Conservation (phyloP, 2,797 vertebrate genomes). For the Oreochromis mossambicus region DNA sequence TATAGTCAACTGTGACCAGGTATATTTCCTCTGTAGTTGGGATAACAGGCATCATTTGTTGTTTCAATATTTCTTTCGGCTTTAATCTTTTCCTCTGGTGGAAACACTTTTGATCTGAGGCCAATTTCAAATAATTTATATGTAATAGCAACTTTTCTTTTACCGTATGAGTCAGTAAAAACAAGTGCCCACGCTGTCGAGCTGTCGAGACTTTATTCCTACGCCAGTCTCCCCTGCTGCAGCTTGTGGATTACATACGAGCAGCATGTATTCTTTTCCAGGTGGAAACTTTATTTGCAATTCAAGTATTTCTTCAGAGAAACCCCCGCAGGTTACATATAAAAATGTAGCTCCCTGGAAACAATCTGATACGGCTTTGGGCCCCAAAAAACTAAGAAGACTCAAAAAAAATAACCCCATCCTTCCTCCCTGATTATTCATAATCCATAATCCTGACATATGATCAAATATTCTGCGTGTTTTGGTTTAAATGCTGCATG, state of each 20-base stretch:
- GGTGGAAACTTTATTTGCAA: neutral
- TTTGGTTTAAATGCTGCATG: neutral
- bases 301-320: neutral
- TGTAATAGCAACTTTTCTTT: neutral
- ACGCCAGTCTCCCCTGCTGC: neutral
- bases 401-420: neutral
- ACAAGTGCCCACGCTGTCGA: neutral
- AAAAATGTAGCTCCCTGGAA: neutral
- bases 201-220: neutral
- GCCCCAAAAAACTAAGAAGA: neutral
- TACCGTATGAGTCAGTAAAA: slow-evolving; percentile 22
- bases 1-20: neutral
- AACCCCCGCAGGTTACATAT: neutral
- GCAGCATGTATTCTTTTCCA: neutral
- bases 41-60: neutral
- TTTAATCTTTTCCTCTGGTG: slow-evolving; percentile 9
- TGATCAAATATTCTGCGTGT: neutral
- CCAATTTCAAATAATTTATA: neutral
- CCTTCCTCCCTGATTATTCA: neutral
- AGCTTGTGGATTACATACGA: neutral
- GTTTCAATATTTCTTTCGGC: neutral
- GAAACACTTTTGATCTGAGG: neutral
- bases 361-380: neutral
- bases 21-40: neutral
- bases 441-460: neutral